A percentile compares a stretch with the other conserved stretches of the same genome.
These are phyloP conservation scores for Rhombomys opimus DNA, from an alignment of 2,113 vertebrate genomes.

Conservation along the genomic window DNA sequence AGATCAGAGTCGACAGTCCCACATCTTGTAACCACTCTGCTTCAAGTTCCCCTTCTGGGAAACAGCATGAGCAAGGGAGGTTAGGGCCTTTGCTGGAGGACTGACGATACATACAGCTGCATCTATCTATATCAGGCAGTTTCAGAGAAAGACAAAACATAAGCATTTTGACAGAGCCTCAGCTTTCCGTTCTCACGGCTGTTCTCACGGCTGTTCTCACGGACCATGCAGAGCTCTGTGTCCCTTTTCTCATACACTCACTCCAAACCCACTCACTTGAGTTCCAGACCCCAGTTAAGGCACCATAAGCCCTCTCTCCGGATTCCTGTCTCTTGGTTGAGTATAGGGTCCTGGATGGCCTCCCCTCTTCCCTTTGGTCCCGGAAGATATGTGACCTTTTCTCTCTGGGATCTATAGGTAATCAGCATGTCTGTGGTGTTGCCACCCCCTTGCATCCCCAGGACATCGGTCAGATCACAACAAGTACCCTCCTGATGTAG, in stretches of 20 bases:
- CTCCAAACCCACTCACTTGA: background rate
- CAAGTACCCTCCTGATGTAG: fast-evolving
- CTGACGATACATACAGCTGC: fast-evolving
- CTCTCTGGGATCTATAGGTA: too few species aligned
- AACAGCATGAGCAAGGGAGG: constrained; percentile 14
- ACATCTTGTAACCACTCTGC: constrained; percentile 96
- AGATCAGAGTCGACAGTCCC: constrained; percentile 93
- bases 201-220: too few species aligned
- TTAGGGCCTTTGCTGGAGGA: background rate
- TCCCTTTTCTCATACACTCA: background rate
- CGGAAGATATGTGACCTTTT: too few species aligned
- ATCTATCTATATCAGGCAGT: background rate
- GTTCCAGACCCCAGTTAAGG: background rate
- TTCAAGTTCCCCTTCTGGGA: constrained; percentile 93
- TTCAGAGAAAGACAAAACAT: background rate
- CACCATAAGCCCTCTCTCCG: background rate
- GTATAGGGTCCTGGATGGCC: background rate
- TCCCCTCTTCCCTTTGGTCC: too few species aligned
- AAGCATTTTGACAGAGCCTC: background rate
- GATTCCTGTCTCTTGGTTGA: too few species aligned
- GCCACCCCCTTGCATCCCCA: background rate
- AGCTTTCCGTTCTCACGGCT: background rate
- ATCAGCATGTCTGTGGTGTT: background rate
- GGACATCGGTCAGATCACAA: background rate
- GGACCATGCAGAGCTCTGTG: too few species aligned